Evolutionary conservation across 2,888 invertebrate genomes (phyloP), one percentile per base, ranked within the genome.

Genomic region (Linnaemya tessellans): DNA sequence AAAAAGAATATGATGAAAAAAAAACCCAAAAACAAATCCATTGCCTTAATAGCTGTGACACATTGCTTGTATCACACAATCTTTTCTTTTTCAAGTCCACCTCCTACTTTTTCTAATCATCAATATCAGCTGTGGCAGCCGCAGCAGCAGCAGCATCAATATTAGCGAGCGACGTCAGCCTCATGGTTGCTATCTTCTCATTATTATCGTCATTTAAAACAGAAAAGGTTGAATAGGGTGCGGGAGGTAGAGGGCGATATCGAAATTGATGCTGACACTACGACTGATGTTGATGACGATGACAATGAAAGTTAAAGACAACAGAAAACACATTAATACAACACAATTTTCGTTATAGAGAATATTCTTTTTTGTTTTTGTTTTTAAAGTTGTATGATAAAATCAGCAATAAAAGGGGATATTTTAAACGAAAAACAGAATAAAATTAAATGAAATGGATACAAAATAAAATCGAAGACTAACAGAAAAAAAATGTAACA

Each of bases 331-430:
- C 41, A 62, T 58, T 73, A 65, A 71, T 56, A 73, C 78, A 74
- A 78, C 49, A 73, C 30, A 83, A 46, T 62, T 83, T 56, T 79
- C 11, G 54, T 67, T 83, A 67, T 73, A 41, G 41, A 58, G 58
- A 54, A 67, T 41, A 20, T 46, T 35, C 30, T 30, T 30, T 30
- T 30, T 46, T 68, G 35, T n/a, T n/a, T n/a, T 67, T 49, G 49
- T 25, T 68, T 68, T 68, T 41, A 20, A 58, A 18, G 49, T 56
- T 41, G 54, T 30, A 43, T 62, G 65, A 79, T 68, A 79, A 65
- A 67, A 68, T 70, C 56, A 18, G 46, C 8, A 13, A 51, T 18
- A 68, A 43, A n/a, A 22, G 43, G 51, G 71, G 62, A 35, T 41
- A 65, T 20, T 51, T 65, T 46, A 15, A 58, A 68, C 4, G 3